Evolutionary conservation across 2,797 vertebrate genomes (phyloP), one percentile per base, ranked within the genome.

Genomic region (Sternotherus odoratus): DNA sequence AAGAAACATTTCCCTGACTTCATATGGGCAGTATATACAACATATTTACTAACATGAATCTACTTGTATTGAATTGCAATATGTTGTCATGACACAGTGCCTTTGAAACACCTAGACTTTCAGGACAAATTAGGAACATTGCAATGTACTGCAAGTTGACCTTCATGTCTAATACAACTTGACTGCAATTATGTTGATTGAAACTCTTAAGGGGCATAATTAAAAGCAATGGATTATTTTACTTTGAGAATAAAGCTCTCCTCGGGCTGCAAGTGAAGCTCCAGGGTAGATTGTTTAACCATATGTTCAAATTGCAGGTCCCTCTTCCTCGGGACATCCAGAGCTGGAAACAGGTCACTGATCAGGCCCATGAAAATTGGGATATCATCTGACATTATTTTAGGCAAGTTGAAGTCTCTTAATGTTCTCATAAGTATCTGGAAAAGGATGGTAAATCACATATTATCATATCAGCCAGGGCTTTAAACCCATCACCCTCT

Each of bases 161-260:
- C 74, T 93, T 97, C 39, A 63, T 80, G 57, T 89, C 91, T 93
- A 89, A 66, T n/a, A 78, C 54, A 89, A 88, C 21, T 4, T 50
- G 79, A 53, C 79, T 49, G 92, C 39, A 93, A 84, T 95, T 91
- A 94, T 82, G 96, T 93, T 92, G 79, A 96, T 80, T 75, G 78
- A 77, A 87, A 87, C 75, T 86, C 77, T 91, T 91, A 90, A 87
- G 39, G 84, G 69, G 82, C 82, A 36, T 86, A 94, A 90, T 92
- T 94, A 95, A 91, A 94, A 75, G 92, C 77, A 95, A 96, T 82
- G 3, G 87, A 63, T 89, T 87, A 2, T 94, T 97, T 97, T 97
- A 99, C 99, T 98, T 98, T 98, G 88, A 99, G 98, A 91, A 99
- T 97, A 95, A 99, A 99, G 89, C 97, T 98, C 90, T 99, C 98